Conservation (phyloP, 2,888 invertebrate species). For the Sepioteuthis lessoniana region DNA sequence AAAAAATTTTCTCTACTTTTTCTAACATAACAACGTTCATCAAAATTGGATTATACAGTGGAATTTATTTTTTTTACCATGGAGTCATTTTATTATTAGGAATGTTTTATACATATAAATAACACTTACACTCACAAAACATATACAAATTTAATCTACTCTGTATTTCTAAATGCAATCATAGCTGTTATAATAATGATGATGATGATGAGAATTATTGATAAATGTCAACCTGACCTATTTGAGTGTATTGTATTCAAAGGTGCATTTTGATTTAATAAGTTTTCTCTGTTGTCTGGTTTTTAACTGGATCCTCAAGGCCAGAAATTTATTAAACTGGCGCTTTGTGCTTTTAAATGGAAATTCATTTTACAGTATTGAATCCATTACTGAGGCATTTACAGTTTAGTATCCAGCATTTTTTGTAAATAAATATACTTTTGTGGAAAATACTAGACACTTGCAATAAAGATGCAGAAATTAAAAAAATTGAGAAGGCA, state of each 20-base stretch:
- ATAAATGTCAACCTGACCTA: background rate
- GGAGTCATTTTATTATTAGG: background rate
- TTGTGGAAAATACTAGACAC: too few relatives aligned
- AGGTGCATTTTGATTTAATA: background rate
- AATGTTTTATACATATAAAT: background rate
- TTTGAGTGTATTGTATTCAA: background rate
- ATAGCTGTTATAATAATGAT: background rate
- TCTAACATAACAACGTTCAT: too few relatives aligned
- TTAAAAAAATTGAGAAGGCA: too few relatives aligned
- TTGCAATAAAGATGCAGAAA: too few relatives aligned
- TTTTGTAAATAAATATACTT: too few relatives aligned
- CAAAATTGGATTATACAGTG: too few relatives aligned
- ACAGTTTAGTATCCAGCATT: too few relatives aligned
- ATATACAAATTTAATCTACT: background rate
- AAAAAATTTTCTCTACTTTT: too few relatives aligned
- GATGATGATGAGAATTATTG: background rate
- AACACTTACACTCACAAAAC: background rate
- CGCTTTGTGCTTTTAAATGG: background rate
- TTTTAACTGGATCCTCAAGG: conserved; percentile 37
- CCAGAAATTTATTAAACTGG: background rate
- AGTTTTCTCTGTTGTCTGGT: background rate
- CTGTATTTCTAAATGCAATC: background rate
- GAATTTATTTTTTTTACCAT: too few relatives aligned
- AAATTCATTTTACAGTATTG: background rate
- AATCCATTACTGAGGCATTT: background rate